phyloP scores from a whole-genome alignment of 1,140 invertebrate genomes.

The Drosophila gunungcola region DNA sequence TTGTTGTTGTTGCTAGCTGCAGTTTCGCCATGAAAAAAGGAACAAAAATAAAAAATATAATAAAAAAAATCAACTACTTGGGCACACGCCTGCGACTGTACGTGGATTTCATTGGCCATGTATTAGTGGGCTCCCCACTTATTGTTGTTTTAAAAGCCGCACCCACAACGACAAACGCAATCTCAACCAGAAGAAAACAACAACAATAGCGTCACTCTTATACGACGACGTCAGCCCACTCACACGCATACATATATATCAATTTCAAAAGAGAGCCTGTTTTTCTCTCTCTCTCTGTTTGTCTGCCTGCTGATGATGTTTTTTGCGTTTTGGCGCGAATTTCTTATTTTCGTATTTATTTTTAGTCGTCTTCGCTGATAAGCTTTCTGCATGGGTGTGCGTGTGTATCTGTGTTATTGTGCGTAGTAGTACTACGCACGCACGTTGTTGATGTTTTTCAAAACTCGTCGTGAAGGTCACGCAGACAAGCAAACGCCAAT shows the following conservation, averaged over 20 bases:
- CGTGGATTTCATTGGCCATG: conserved; percentile 38
- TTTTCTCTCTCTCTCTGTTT: conserved; percentile 29
- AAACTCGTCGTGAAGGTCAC: conserved; percentile 77
- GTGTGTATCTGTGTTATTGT: conserved; percentile 31
- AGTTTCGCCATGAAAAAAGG: conserved; percentile 14
- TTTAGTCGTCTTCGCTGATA: conserved; percentile 71
- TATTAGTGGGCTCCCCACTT: conserved; percentile 24
- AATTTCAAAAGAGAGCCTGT: not conserved
- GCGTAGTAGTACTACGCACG: conserved; percentile 59
- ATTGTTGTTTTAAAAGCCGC: conserved; percentile 48
- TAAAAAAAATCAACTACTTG: conserved; percentile 53
- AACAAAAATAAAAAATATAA: conserved; percentile 30
- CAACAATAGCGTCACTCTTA: conserved; percentile 62
- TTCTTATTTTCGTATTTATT: conserved; percentile 68
- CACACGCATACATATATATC: conserved; percentile 12
- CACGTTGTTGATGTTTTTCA: conserved; percentile 72
- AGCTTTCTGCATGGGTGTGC: conserved; percentile 31
- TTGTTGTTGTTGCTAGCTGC: conserved; percentile 30
- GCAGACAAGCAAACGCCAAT: conserved; percentile 18
- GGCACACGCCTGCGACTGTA: conserved; percentile 75
- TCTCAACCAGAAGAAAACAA: conserved; percentile 33
- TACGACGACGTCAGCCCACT: conserved; percentile 66
- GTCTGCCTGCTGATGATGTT: conserved; percentile 52
- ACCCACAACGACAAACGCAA: conserved; percentile 62
- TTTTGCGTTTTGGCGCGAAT: conserved; percentile 69